Percentiles rank a stretch among this genome's conserved stretches.
Evolutionary conservation across 2,113 vertebrate species (phyloP).

Genomic region (Cololabis saira): DNA sequence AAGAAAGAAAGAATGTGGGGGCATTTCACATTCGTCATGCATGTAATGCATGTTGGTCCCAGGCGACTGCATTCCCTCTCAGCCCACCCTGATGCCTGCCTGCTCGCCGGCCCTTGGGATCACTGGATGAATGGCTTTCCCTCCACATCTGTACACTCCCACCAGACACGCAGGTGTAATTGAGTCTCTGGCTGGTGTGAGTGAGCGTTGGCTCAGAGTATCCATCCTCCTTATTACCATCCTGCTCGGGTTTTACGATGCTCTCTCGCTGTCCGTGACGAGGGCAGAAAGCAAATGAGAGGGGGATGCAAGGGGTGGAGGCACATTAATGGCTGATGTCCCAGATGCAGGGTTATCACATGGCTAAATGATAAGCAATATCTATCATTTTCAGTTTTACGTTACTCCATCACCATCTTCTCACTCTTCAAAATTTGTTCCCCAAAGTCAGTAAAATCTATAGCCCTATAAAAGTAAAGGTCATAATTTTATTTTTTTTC

Average conservation of each 20-base stretch:
- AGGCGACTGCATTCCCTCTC: constrained; percentile 56
- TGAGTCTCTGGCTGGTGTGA: constrained; percentile 69
- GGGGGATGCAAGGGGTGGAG: constrained; percentile 22
- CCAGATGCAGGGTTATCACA: constrained; percentile 66
- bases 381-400: not conserved
- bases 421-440: constrained; percentile 54
- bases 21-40: constrained; percentile 75
- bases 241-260: constrained; percentile 50
- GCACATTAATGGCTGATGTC: constrained; percentile 54
- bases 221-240: constrained; percentile 75
- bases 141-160: constrained; percentile 74
- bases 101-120: constrained; percentile 61
- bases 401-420: constrained; percentile 68
- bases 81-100: constrained; percentile 47
- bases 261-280: constrained; percentile 35
- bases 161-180: constrained; percentile 74
- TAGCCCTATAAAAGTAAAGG: constrained; percentile 33
- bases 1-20: too few relatives aligned
- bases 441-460: constrained; percentile 58
- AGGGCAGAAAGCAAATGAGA: constrained; percentile 59
- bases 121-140: constrained; percentile 72
- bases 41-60: constrained; percentile 68
- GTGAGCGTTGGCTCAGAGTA: constrained; percentile 55
- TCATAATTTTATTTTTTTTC: constrained; percentile 36
- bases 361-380: constrained; percentile 72